phyloP scores from a whole-genome alignment of 2,888 invertebrate genomes.

The Phania funesta region DNA sequence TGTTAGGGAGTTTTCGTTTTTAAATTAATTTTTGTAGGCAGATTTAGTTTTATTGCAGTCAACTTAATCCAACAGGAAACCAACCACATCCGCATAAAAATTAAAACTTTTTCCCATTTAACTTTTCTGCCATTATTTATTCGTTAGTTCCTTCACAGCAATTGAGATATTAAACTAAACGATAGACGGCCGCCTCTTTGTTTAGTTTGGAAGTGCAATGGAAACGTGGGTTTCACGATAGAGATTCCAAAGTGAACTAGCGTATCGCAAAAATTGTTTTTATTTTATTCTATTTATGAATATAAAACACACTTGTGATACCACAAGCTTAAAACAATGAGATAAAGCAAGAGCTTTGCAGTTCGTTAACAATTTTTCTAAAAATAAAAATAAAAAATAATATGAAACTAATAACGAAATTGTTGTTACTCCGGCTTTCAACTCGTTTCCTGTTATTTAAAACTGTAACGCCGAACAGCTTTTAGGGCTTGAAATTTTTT shows the following conservation, averaged over 20 bases:
- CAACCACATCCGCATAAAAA: slow-evolving; percentile 66
- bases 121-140: slow-evolving; percentile 14
- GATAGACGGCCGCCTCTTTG: slow-evolving; percentile 52
- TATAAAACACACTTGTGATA: neutral
- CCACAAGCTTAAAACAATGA: slow-evolving; percentile 10
- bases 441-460: too few relatives aligned
- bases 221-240: slow-evolving; percentile 42
- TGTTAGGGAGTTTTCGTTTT: neutral
- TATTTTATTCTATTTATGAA: neutral
- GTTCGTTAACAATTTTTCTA: too few relatives aligned
- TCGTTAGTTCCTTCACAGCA: slow-evolving; percentile 27
- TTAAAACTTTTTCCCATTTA: slow-evolving; percentile 45
- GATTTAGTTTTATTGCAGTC: slow-evolving; percentile 20
- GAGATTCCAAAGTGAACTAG: neutral
- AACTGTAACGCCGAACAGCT: too few relatives aligned
- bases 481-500: too few relatives aligned
- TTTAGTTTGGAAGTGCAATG: slow-evolving; percentile 38
- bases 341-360: neutral
- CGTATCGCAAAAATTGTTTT: slow-evolving; percentile 10
- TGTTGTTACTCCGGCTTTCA: too few relatives aligned
- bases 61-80: slow-evolving; percentile 61
- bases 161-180: slow-evolving; percentile 51
- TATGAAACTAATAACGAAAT: too few relatives aligned
- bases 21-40: slow-evolving; percentile 34
- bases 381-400: too few relatives aligned